Base-by-base conservation (phyloP, 2,113 vertebrate species). In the Clarias macrocephalus region DNA sequence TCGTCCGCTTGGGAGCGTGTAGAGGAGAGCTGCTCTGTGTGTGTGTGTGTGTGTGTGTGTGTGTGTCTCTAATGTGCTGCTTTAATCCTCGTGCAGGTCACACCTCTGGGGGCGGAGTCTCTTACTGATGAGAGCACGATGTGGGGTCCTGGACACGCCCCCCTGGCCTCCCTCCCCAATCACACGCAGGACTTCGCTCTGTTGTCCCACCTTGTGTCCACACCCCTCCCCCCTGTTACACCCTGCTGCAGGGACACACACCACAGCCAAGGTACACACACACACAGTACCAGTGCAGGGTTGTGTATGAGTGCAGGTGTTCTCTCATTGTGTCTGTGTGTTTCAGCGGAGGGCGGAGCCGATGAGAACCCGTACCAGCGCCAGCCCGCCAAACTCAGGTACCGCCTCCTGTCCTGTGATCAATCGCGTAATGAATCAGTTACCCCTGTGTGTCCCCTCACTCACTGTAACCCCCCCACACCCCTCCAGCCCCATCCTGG, bases 171-270 rank as follows among this genome's bases (percentile, higher is more conserved):
- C 16, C 96, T 96, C 91, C 96, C 97, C 16, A 96, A 96, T 90
- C 96, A 91, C 93, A 96, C 96, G 0, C 91, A 92, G 5, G 97
- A 97, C 91, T 98, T 99, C 23, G 94, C 94, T 21, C 88, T 92
- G 85, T 91, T 95, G 28, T 95, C 97, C 28, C 95, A 91, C 76
- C 93, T 96, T 0, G 95, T 96, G 2, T 99, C 98, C 75, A 99
- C 97, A 0, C 98, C 98, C 0, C 97, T 95, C 82, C 93, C 93
- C 1, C 91, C 91, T 83, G 93, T 94, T 37, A 88, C 91, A 0
- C 81, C 68, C 0, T 89, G 85, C 60, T 15, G 75, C 0, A 80
- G 57, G 19, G 91, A 83, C n/a, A 72, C 84, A 11, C 88, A 90
- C 80, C 89, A 92, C 52, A 91, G 92, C 37, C 95, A 93, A 94